Conservation (phyloP, 2,888 invertebrate genomes). For the Lymantria monacha region DNA sequence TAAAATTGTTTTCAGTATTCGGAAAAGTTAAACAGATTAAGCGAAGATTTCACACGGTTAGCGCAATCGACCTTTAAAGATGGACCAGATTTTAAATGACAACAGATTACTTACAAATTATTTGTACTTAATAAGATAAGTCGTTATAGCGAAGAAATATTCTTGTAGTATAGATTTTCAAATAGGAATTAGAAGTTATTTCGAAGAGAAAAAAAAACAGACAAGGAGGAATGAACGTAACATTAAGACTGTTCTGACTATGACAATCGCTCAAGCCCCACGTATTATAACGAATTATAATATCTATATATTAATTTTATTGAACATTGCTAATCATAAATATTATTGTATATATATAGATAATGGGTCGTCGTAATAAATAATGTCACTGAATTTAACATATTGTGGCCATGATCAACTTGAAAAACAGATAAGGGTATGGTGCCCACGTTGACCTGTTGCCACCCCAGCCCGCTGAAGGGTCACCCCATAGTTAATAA, state of each 20-base stretch:
- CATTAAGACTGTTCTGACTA: constrained; percentile 29
- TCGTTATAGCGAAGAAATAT: background rate
- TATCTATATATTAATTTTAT: background rate
- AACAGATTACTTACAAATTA: constrained; percentile 1
- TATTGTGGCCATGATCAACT: no score
- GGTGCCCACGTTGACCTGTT: no score
- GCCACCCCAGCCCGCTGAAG: no score
- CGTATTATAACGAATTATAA: constrained; percentile 9
- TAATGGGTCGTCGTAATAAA: no score
- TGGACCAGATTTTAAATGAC: constrained; percentile 38
- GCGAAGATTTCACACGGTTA: constrained; percentile 61
- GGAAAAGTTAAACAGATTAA: constrained; percentile 63
- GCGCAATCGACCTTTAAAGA: constrained; percentile 57
- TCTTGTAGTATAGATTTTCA: background rate
- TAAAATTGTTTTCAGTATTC: constrained; percentile 51
- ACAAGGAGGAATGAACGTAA: constrained; percentile 24
- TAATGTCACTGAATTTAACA: no score
- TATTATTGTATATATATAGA: no score
- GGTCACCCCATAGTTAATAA: no score
- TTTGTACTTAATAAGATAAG: constrained; percentile 7
- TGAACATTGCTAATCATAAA: background rate
- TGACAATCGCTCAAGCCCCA: constrained; percentile 38
- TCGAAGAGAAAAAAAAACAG: background rate
- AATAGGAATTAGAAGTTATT: background rate
- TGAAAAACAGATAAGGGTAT: no score